phyloP scores from a whole-genome alignment of 2,797 vertebrate genomes.

The Bradypodion ventrale region DNA sequence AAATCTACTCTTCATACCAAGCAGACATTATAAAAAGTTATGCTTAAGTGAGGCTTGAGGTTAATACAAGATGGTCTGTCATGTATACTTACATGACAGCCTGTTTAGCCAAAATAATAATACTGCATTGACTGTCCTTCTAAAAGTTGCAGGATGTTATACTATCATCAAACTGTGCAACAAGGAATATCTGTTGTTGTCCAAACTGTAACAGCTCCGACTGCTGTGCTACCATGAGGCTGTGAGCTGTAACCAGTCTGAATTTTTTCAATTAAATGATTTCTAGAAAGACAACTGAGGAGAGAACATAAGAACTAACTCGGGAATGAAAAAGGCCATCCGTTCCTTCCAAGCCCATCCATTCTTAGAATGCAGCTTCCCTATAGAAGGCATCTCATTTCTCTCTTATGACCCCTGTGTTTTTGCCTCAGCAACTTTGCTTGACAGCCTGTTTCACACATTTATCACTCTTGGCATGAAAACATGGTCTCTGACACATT shows the following conservation, averaged over 20 bases:
- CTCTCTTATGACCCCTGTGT: constrained; percentile 46
- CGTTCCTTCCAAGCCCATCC: constrained; percentile 49
- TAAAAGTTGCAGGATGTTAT: not conserved
- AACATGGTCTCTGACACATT: constrained; percentile 38
- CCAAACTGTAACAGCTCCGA: constrained; percentile 32
- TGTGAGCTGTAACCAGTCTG: constrained; percentile 25
- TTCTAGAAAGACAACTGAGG: constrained; percentile 48
- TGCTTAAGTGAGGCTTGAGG: constrained; percentile 28
- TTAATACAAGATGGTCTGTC: not conserved
- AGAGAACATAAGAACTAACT: constrained; percentile 41
- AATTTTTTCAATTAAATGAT: constrained; percentile 50
- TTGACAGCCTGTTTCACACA: constrained; percentile 53
- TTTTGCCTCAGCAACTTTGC: constrained; percentile 58
- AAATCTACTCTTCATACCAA: not conserved
- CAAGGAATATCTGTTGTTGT: not conserved
- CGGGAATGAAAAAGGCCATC: constrained; percentile 41
- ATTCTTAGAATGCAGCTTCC: constrained; percentile 44
- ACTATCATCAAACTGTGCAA: not conserved
- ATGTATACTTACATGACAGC: not conserved
- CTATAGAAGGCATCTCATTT: constrained; percentile 49
- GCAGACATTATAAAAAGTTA: not conserved
- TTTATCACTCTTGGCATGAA: constrained; percentile 55
- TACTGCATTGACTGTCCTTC: constrained; percentile 1
- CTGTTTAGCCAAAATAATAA: constrained; percentile 28
- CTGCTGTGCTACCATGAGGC: not conserved